phyloP scores from a whole-genome alignment of 2,113 vertebrate genomes.

The Otis tarda region DNA sequence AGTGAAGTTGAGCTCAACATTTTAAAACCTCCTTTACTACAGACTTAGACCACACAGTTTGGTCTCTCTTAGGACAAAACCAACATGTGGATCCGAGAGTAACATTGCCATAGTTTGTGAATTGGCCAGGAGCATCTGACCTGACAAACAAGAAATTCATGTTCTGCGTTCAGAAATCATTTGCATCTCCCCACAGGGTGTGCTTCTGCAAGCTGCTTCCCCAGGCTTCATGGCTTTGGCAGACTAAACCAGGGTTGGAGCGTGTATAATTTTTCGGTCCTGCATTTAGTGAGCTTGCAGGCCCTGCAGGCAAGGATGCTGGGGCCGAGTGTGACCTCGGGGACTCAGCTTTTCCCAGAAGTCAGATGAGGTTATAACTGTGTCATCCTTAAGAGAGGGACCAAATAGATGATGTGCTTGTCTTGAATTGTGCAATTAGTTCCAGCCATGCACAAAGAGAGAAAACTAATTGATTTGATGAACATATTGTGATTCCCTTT shows the following conservation, averaged over 20 bases:
- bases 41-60: neutral
- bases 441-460: neutral
- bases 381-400: neutral
- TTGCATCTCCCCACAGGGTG: accelerated
- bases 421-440: neutral
- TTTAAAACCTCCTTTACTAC: neutral
- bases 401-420: neutral
- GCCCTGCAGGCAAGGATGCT: accelerated
- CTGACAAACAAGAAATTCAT: neutral
- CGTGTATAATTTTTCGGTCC: accelerated
- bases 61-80: neutral
- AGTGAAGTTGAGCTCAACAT: neutral
- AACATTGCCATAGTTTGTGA: neutral
- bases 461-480: neutral
- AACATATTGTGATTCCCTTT: neutral
- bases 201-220: neutral
- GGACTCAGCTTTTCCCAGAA: neutral
- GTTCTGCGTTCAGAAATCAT: neutral
- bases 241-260: neutral
- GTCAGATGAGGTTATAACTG: neutral
- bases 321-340: accelerated
- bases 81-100: accelerated
- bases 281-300: neutral
- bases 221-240: neutral
- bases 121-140: neutral